These are phyloP conservation scores for Poeciliopsis paucimaculata DNA, from an alignment of 2,797 vertebrate species.

Conservation along the genomic window DNA sequence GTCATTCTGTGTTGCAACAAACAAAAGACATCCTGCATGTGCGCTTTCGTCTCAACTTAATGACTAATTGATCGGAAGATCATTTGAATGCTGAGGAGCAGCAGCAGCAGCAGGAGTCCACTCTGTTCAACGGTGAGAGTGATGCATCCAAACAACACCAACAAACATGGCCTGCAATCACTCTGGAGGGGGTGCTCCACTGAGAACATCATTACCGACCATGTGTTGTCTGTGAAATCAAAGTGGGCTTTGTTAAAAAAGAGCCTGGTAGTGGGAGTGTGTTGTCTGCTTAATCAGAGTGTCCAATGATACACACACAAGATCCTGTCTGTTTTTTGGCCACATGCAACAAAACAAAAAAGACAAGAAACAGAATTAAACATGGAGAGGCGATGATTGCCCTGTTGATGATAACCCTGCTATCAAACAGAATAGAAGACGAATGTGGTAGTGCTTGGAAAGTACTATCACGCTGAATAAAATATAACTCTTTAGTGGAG, in stretches of 20 bases:
- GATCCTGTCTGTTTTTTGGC: conserved; percentile 17
- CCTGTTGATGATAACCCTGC: conserved; percentile 8
- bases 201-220: conserved; percentile 68
- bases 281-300: conserved; percentile 34
- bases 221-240: conserved; percentile 66
- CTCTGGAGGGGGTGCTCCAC: conserved; percentile 55
- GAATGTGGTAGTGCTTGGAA: neutral
- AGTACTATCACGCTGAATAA: conserved; percentile 45
- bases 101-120: conserved; percentile 57
- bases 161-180: conserved; percentile 66
- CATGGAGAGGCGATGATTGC: neutral
- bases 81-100: conserved; percentile 66
- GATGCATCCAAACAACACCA: conserved; percentile 70
- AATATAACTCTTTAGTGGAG: conserved; percentile 19
- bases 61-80: conserved; percentile 70
- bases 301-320: conserved; percentile 11
- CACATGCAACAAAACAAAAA: conserved; percentile 8
- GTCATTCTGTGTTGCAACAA: conserved; percentile 31
- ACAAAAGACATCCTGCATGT: conserved; percentile 16
- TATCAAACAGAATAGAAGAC: conserved; percentile 55
- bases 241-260: conserved; percentile 65
- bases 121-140: conserved; percentile 55
- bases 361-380: conserved; percentile 14
- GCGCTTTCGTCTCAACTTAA: conserved; percentile 44
- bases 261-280: conserved; percentile 23